Evolutionary conservation across 2,888 invertebrate species (phyloP), one percentile per base, ranked within the genome.

Genomic region (Chalcis sispes): DNA sequence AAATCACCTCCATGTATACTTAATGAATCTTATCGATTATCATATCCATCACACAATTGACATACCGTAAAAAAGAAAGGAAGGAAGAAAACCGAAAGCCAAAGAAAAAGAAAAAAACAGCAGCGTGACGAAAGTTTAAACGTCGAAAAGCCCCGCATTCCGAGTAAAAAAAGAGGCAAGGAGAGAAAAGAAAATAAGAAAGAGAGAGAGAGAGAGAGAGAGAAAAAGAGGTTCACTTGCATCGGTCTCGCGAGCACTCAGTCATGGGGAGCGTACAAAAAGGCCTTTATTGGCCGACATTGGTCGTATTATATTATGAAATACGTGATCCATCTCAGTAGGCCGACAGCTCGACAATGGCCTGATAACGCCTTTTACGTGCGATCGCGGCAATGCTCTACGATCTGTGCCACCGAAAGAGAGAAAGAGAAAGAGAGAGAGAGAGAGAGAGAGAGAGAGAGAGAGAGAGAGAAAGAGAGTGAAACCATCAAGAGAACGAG

Each of bases 271-370:
- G 13, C n/a, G 74, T 82, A 86, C 86, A 85, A 85, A 86, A 87
- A 85, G 84, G 70, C 82, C 83, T 85, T 86, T 86, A 87, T 86
- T 87, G 84, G 81, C 75, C 82, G 85, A 86, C 85, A 83, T 79
- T 82, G 82, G 81, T 79, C 79, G 83, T 83, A 86, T 87, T 86
- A 85, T 84, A 84, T 83, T 83, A 81, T 79, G 81, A 72, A 82
- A 81, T 78, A 81, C 71, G 82, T 83, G 85, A 88, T 88, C 88
- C 86, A 87, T 88, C 88, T 87, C 82, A 75, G 72, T 75, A 73
- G 75, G 72, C 50, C 66, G 85, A 86, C 87, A 83, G 81, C 71
- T 72, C 77, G 72, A 87, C 87, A 87, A 87, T 87, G 79, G 82
- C 81, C 78, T 81, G 82, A 84, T 83, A 82, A 83, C 82, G 81